phyloP scores from a whole-genome alignment of 1,140 invertebrate species.

The Diachasma alloeum region DNA sequence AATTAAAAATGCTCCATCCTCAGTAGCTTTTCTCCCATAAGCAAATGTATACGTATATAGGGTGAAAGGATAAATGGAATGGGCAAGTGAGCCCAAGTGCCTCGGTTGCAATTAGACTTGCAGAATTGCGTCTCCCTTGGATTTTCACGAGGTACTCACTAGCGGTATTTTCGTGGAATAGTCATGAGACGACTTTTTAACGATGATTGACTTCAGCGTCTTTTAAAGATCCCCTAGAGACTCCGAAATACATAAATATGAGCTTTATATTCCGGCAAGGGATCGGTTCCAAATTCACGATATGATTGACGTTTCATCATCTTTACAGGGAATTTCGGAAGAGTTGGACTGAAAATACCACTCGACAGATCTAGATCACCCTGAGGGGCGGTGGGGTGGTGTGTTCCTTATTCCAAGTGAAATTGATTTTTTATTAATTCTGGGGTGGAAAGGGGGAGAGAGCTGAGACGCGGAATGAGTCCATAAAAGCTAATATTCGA shows the following conservation, averaged over 20 bases:
- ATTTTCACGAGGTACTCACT: conserved; percentile 13
- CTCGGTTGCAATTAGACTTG: conserved; percentile 22
- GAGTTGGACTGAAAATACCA: not conserved
- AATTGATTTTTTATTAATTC: no score
- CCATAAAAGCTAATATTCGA: no score
- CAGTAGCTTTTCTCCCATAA: not conserved
- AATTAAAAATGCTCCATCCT: not conserved
- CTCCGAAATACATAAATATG: not conserved
- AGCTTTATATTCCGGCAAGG: not conserved
- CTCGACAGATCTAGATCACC: not conserved
- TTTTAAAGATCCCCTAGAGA: not conserved
- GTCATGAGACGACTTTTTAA: conserved; percentile 18
- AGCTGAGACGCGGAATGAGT: no score
- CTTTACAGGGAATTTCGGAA: not conserved
- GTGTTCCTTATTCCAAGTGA: no score
- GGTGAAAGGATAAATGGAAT: not conserved
- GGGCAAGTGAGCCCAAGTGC: not conserved
- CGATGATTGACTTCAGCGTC: not conserved
- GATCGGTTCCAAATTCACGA: not conserved
- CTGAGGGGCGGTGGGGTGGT: not conserved
- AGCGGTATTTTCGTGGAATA: conserved; percentile 12
- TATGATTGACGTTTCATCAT: not conserved
- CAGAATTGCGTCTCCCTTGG: conserved; percentile 14
- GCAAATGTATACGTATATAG: not conserved
- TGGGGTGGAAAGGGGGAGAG: no score